These are phyloP conservation scores for Panorpa germanica DNA, from an alignment of 2,888 invertebrate species.

Conservation along the genomic window DNA sequence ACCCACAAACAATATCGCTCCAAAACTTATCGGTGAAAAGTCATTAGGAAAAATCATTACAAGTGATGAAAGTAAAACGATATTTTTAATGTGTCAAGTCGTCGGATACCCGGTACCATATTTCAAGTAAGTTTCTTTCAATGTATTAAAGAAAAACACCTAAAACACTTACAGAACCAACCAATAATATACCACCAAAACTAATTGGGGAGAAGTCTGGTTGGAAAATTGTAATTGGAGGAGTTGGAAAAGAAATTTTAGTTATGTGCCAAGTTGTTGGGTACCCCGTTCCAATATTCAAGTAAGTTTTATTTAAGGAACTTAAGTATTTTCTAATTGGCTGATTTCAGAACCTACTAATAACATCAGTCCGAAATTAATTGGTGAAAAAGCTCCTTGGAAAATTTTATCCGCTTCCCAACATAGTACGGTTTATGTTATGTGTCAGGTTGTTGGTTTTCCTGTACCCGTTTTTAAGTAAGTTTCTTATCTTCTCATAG, in stretches of 20 bases:
- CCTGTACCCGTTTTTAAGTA: conserved; percentile 55
- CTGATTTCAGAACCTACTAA: too few relatives aligned
- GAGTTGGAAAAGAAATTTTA: conserved; percentile 27
- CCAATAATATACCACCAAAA: conserved; percentile 40
- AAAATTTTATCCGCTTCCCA: conserved; percentile 33
- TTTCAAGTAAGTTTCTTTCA: conserved; percentile 16
- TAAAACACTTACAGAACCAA: too few relatives aligned
- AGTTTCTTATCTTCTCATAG: too few relatives aligned
- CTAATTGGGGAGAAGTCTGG: too few relatives aligned
- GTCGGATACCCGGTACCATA: conserved; percentile 72
- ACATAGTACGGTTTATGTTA: conserved; percentile 30
- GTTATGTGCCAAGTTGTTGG: conserved; percentile 49
- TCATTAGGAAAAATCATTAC: conserved; percentile 7
- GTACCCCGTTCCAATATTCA: conserved; percentile 47
- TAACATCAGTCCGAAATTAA: conserved; percentile 40
- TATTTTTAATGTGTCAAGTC: conserved; percentile 81
- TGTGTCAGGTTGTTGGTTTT: conserved; percentile 48
- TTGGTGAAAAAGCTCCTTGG: too few relatives aligned
- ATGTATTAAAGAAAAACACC: too few relatives aligned
- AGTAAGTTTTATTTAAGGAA: too few relatives aligned
- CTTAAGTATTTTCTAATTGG: too few relatives aligned
- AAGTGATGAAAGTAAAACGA: conserved; percentile 34
- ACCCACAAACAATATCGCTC: conserved; percentile 29
- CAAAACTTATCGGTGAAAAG: conserved; percentile 26
- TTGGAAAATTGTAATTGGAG: too few relatives aligned